Evolutionary conservation across 2,888 invertebrate species (phyloP).

Genomic region (Dasysyrphus albostriatus): DNA sequence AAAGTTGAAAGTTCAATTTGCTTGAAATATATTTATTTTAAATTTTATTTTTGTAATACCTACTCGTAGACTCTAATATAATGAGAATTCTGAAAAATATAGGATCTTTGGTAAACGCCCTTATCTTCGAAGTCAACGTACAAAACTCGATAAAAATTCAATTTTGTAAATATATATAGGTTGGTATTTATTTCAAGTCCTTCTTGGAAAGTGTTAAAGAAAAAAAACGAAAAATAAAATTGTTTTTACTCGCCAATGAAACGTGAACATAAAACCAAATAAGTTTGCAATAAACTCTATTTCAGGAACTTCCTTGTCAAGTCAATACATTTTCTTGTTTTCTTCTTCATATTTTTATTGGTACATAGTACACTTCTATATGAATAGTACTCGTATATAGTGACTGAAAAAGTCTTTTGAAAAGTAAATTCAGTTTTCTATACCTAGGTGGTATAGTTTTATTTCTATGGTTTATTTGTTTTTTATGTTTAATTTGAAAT

Average conservation of each 20-base stretch:
- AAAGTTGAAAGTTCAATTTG: no score
- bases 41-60: no score
- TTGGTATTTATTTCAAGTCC: neutral
- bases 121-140: neutral
- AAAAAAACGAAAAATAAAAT: neutral
- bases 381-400: no score
- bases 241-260: neutral
- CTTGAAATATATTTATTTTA: no score
- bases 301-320: conserved; percentile 16
- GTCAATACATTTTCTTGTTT: neutral
- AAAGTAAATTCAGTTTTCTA: no score
- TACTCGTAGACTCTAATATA: neutral
- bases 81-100: neutral
- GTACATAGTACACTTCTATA: no score
- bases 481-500: no score
- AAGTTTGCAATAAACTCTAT: conserved; percentile 22
- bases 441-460: no score
- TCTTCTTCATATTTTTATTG: neutral
- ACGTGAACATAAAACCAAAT: conserved; percentile 16
- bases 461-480: neutral
- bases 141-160: conserved; percentile 24
- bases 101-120: neutral
- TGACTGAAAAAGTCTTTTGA: no score
- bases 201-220: conserved; percentile 1
- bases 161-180: conserved; percentile 12